Evolutionary conservation across 2,888 invertebrate genomes (phyloP).

Genomic region (Steinernema carpocapsae): DNA sequence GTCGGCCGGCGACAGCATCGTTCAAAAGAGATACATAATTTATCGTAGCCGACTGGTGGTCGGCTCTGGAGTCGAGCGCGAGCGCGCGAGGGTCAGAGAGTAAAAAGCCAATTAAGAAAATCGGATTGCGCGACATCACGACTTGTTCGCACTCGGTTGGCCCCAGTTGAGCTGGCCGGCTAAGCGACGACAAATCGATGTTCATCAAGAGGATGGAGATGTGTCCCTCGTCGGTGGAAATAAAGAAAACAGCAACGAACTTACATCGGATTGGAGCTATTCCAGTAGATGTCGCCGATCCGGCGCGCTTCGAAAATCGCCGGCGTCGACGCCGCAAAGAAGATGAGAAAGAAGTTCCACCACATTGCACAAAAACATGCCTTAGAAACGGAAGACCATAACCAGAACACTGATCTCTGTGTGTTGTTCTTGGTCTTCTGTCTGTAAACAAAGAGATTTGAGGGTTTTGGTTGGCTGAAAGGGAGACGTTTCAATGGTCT

Average conservation of each 20-base stretch:
- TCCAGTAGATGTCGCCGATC: conserved; percentile 52
- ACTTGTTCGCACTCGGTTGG: conserved; percentile 31
- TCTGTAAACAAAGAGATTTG: conserved; percentile 11
- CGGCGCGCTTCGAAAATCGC: conserved; percentile 38
- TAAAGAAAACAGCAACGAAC: conserved; percentile 34
- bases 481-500: background rate
- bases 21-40: conserved; percentile 35
- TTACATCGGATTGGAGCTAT: conserved; percentile 51
- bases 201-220: background rate
- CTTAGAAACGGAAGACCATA: conserved; percentile 9
- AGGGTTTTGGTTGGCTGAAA: background rate
- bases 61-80: background rate
- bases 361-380: conserved; percentile 25
- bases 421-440: background rate
- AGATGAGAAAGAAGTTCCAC: conserved; percentile 16
- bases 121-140: conserved; percentile 34
- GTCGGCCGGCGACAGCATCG: conserved; percentile 4
- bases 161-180: background rate
- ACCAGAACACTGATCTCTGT: background rate
- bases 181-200: conserved; percentile 23
- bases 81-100: conserved; percentile 32
- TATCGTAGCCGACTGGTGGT: conserved; percentile 29
- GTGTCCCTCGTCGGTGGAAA: too few species aligned
- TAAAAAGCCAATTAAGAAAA: conserved; percentile 35
- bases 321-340: conserved; percentile 14